Evolutionary conservation across 2,888 invertebrate genomes (phyloP).

Genomic region (Trachelus stipa): DNA sequence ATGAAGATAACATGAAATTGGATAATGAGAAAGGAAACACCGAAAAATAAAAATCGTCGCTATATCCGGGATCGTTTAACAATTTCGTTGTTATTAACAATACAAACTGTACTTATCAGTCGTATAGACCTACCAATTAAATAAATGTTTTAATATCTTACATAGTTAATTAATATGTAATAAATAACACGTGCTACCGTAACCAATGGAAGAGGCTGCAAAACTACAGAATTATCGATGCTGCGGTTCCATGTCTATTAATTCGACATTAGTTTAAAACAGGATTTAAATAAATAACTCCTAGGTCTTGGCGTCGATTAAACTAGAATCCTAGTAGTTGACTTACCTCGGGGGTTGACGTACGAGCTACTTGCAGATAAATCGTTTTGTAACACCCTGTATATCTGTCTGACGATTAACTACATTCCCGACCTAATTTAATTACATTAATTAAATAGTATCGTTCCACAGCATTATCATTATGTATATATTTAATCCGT

Average conservation of each 20-base stretch:
- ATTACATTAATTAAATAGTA: neutral
- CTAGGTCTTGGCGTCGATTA: constrained; percentile 33
- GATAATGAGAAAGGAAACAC: neutral
- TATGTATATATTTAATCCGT: neutral
- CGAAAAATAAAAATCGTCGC: no score
- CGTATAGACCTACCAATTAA: neutral
- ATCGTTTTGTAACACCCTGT: neutral
- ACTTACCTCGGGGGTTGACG: neutral
- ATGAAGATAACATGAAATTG: neutral
- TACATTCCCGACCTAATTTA: neutral
- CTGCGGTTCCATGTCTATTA: constrained; percentile 55
- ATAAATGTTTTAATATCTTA: neutral
- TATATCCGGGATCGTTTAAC: no score
- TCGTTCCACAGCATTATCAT: neutral
- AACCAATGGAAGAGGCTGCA: constrained; percentile 40
- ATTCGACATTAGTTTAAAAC: constrained; percentile 56
- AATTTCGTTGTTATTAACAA: neutral
- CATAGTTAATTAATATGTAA: neutral
- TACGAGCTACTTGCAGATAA: neutral
- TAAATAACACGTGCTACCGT: neutral
- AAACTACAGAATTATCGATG: constrained; percentile 56
- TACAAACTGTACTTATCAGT: no score
- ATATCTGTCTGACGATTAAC: neutral
- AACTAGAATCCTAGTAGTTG: neutral
- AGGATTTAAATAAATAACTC: constrained; percentile 58